These are phyloP conservation scores for Nomada hirtipes DNA, from an alignment of 2,888 invertebrate species.

Conservation along the genomic window DNA sequence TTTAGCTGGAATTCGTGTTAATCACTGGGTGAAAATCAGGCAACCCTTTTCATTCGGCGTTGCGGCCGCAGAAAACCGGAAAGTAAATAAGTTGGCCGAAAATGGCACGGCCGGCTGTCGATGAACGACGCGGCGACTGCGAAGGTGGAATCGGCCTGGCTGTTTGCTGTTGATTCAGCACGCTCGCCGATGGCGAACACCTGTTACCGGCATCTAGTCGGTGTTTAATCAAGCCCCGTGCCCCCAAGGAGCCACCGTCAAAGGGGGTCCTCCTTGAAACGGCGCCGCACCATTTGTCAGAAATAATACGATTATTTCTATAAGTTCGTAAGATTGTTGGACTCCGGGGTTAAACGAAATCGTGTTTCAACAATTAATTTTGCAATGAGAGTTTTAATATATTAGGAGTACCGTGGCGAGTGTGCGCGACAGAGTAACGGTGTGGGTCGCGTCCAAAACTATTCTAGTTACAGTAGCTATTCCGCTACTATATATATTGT, in stretches of 20 bases:
- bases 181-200: constrained; percentile 70
- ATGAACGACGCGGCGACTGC: constrained; percentile 15
- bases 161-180: constrained; percentile 68
- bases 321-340: no score
- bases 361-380: no score
- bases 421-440: no score
- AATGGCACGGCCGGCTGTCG: constrained; percentile 17
- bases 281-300: constrained; percentile 33
- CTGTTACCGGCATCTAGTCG: constrained; percentile 71
- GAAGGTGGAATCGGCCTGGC: constrained; percentile 39
- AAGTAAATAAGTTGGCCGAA: constrained; percentile 32
- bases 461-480: no score
- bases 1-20: background rate
- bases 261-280: constrained; percentile 37
- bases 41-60: constrained; percentile 2
- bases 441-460: no score
- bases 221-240: constrained; percentile 73
- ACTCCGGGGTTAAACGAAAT: no score
- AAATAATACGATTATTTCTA: no score
- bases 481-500: no score
- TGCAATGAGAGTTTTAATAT: no score
- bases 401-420: no score
- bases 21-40: constrained; percentile 15
- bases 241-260: constrained; percentile 55
- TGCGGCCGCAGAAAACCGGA: constrained; percentile 10